Conservation (phyloP, 2,797 vertebrate species). For the Halcyon badia region DNA sequence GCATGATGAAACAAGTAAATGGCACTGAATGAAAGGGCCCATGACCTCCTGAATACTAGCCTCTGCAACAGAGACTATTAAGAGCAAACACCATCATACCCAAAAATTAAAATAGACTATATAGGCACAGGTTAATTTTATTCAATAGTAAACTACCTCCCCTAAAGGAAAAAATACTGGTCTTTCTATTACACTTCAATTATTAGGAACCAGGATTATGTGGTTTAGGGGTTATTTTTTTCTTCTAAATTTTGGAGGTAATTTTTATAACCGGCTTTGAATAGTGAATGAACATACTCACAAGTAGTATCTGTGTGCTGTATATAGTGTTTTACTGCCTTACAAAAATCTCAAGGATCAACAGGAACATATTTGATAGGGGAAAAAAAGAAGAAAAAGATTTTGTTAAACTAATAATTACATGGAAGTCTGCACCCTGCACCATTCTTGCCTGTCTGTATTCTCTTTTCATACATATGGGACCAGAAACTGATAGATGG, state of each 20-base stretch:
- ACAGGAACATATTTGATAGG: background rate
- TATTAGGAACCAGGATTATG: background rate
- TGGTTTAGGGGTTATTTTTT: background rate
- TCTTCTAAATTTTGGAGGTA: background rate
- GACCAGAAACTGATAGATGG: background rate
- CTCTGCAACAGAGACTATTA: background rate
- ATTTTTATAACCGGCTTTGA: background rate
- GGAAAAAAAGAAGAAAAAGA: background rate
- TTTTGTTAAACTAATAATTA: background rate
- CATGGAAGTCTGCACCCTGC: background rate
- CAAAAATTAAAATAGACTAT: background rate
- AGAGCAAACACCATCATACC: background rate
- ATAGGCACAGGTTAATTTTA: background rate
- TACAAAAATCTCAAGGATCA: background rate
- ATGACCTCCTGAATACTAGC: background rate
- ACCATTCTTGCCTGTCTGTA: background rate
- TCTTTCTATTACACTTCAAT: background rate
- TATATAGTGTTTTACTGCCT: background rate
- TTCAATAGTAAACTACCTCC: background rate
- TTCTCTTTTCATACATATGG: background rate
- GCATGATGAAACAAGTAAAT: background rate
- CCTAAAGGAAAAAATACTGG: background rate
- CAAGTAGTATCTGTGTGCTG: background rate
- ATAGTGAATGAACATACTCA: background rate
- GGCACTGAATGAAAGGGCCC: background rate